phyloP scores from a whole-genome alignment of 2,113 vertebrate species.

The Daphoenositta chrysoptera region DNA sequence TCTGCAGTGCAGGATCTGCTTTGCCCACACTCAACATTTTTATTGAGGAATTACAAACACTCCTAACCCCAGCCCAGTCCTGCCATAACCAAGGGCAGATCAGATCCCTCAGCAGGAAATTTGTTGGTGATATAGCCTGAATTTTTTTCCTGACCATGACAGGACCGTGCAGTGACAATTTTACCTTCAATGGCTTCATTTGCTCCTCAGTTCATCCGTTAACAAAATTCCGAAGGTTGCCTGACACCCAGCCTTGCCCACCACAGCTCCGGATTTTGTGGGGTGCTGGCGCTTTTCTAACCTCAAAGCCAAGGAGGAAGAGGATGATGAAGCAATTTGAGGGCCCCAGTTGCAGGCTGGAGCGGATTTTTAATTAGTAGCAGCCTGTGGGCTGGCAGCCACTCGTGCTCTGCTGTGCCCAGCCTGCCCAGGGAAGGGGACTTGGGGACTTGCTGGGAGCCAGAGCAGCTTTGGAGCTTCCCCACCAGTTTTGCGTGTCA shows the following conservation, averaged over 20 bases:
- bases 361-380: not conserved
- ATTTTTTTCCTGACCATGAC: not conserved
- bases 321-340: not conserved
- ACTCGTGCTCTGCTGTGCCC: not conserved
- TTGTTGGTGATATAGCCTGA: not conserved
- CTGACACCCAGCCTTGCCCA: not conserved
- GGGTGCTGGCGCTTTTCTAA: not conserved
- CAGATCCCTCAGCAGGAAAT: not conserved
- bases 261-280: accelerated
- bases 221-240: not conserved
- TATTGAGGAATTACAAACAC: not conserved
- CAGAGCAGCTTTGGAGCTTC: not conserved
- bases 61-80: not conserved
- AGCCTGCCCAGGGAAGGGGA: not conserved
- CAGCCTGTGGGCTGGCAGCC: not conserved
- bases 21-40: not conserved
- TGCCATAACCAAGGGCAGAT: not conserved
- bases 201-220: not conserved
- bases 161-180: not conserved
- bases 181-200: not conserved
- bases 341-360: not conserved
- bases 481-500: accelerated
- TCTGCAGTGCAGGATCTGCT: not conserved
- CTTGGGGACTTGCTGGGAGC: not conserved
- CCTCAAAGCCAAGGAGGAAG: not conserved